Evolutionary conservation across 2,113 vertebrate genomes (phyloP), one percentile per base, ranked within the genome.

Genomic region (Papio anubis): DNA sequence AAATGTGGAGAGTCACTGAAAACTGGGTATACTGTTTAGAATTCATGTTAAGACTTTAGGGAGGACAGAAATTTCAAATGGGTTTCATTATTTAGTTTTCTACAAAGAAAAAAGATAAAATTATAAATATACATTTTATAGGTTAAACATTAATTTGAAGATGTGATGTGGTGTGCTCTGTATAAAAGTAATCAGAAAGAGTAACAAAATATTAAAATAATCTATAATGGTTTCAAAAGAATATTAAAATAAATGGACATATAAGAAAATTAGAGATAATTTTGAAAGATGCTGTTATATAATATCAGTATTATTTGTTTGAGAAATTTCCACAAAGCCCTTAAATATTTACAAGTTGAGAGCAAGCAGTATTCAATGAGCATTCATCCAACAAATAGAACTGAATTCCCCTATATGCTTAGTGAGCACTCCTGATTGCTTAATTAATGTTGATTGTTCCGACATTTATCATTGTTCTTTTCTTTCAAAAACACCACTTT

Each of bases 281-380:
- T 93, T 85, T 95, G 23, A 93, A 96, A 88, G 16, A 25, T 75
- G 6, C 4, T 94, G 0, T 61, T 86, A 66, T 30, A 50, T 18
- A 78, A 64, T 57, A 72, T 43, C n/a, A 57, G 18, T 45, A 87
- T 38, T 73, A 82, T 64, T 75, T 73, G 2, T 80, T 70, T 94
- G 16, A 87, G 38, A 73, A 64, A 92, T 95, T 96, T 87, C 40
- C 92, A 10, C 16, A 87, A 68, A 83, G 32, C 21, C 23, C 30
- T 52, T 88, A 85, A 68, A 82, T 90, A 86, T 92, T 94, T 87
- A 32, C 52, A 88, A 57, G 30, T 43, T 84, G 85, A 91, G 23
- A 93, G 16, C 13, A 79, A 92, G 50, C 32, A 43, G n/a, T 14
- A 48, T 85, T 81, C 40, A 84, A 27, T 76, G 72, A 75, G 4